Conservation (phyloP, 2,797 vertebrate genomes). For the Hoplostethus atlanticus region DNA sequence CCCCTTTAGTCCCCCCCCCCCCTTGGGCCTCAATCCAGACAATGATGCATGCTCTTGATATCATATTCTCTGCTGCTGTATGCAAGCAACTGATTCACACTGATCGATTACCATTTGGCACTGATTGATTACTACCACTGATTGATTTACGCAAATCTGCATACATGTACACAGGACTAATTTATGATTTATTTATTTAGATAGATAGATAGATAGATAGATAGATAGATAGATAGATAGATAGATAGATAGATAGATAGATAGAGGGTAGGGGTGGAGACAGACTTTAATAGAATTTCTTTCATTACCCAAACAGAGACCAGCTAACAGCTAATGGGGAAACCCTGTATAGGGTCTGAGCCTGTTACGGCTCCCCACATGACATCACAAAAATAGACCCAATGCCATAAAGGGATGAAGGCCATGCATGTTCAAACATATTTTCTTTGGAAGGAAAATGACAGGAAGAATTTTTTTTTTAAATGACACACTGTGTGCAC, state of each 20-base stretch:
- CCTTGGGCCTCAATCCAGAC: no score
- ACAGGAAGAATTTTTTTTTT: no score
- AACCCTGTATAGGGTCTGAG: not conserved
- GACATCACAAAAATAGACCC: slow-evolving; percentile 29
- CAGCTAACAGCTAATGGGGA: not conserved
- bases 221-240: no score
- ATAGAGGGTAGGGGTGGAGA: no score
- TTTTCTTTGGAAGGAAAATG: not conserved
- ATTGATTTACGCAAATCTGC: slow-evolving; percentile 10
- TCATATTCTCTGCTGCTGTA: slow-evolving; percentile 15
- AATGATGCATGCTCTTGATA: no score
- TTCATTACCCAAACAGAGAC: not conserved
- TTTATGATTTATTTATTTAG: not conserved
- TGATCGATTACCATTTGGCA: slow-evolving; percentile 24
- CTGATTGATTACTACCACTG: slow-evolving; percentile 20
- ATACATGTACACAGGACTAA: not conserved
- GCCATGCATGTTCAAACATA: slow-evolving; percentile 34
- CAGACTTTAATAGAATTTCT: not conserved
- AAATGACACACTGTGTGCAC: not conserved
- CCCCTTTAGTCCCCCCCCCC: not conserved
- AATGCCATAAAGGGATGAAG: slow-evolving; percentile 18
- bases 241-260: not conserved
- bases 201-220: no score
- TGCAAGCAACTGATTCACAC: not conserved
- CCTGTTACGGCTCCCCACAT: slow-evolving; percentile 2